These are phyloP conservation scores for Drosophila kanapiae DNA, from an alignment of 1,140 invertebrate species.

Conservation along the genomic window DNA sequence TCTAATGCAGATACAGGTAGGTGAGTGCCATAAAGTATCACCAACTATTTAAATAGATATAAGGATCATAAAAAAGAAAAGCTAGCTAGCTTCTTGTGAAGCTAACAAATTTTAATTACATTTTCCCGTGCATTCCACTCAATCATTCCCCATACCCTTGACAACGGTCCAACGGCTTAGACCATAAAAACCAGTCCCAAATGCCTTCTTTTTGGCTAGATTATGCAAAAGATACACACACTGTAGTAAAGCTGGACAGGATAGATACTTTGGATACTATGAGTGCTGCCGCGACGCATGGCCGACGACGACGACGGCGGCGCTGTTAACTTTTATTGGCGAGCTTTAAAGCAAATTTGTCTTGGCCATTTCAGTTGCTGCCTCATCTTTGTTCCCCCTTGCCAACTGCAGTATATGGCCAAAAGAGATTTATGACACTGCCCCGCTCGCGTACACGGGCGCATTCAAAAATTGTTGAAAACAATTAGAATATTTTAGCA, in stretches of 20 bases:
- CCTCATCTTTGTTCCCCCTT: conserved; percentile 46
- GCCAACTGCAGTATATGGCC: conserved; percentile 46
- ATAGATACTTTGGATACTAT: conserved; percentile 9
- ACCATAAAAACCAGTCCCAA: conserved; percentile 54
- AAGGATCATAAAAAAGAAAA: conserved; percentile 33
- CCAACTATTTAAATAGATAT: conserved; percentile 24
- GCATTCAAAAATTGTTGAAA: conserved; percentile 81
- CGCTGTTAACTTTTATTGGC: conserved; percentile 81
- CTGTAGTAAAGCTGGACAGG: conserved; percentile 18
- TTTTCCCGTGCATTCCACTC: conserved; percentile 50
- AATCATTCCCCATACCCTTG: conserved; percentile 37
- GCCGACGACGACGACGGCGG: conserved; percentile 36
- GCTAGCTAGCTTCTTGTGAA: conserved; percentile 31
- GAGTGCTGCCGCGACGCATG: conserved; percentile 15
- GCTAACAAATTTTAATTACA: conserved; percentile 60
- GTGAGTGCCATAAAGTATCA: not conserved
- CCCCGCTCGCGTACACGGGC: conserved; percentile 49
- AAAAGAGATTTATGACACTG: conserved; percentile 67
- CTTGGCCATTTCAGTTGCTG: conserved; percentile 64
- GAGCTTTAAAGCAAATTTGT: conserved; percentile 83
- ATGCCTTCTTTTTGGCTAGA: conserved; percentile 51
- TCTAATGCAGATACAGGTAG: conserved; percentile 9
- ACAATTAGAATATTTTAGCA: conserved; percentile 83
- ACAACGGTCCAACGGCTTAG: conserved; percentile 9
- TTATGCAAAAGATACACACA: conserved; percentile 52